Base-by-base conservation (phyloP, 2,797 vertebrate species). In the Okamejei kenojei region DNA sequence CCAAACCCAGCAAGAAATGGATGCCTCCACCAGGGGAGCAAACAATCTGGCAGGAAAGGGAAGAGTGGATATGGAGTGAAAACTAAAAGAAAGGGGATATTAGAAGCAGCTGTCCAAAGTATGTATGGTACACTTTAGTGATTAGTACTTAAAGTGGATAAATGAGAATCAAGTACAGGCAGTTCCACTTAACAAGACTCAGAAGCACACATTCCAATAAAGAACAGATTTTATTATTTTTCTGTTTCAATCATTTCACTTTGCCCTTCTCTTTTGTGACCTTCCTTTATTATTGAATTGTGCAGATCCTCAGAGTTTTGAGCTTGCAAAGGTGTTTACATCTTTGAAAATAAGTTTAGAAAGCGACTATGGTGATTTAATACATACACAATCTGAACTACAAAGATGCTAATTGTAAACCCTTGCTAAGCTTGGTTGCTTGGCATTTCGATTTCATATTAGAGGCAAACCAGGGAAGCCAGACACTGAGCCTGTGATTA, bases 181-280 rank as follows among this genome's bases (percentile, higher is more conserved):
- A 65, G 84, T 88, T 88, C 58, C 84, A 88, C 84, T 35, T 88
- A 68, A 68, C n/a, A 65, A 88, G 84, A 35, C 61, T 68, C 84
- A 88, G 61, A 88, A 88, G 35, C 7, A 68, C 61, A 88, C 84
- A 88, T 88, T 88, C 63, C 84, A 88, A 19, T 21, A 19, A 88
- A 88, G 84, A 35, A 88, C 84, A 68, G 84, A 88, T 88, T 68
- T 88, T 88, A 88, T 88, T 63, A 45, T 68, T 35, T 68, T 88
- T 65, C n/a, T 88, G 84, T 68, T 63, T 68, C n/a, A 68, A 35
- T 88, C 35, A 2, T 86, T 35, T 35, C 35, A 21, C 35, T 10
- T 17, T 21, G 6, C 7, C 61, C 61, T 35, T 88, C 78, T 35
- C 63, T 32, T 65, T 68, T 88, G 71, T 63, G 7, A 19, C 61